Evolutionary conservation across 1,140 invertebrate genomes (phyloP), one percentile per base, ranked within the genome.

Genomic region (Rhagoletis zephyria): DNA sequence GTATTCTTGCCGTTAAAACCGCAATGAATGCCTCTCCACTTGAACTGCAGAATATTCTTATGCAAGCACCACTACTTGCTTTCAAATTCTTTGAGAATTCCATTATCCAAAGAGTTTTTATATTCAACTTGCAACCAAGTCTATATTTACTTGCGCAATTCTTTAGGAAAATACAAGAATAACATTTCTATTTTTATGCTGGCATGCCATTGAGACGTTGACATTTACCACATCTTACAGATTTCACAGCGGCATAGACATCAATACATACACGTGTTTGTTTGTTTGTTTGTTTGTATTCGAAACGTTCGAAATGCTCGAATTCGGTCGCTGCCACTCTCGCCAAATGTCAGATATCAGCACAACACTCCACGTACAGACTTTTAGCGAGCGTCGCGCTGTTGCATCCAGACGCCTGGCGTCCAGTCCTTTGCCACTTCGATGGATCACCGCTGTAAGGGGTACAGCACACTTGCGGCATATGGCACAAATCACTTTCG

Each of bases 151-250:
- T 4, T 63, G 12, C 61, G 12, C 9, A 63, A 63, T 63, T 63
- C 61, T 2, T 4, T 4, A 63, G 61, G 16, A 14, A 63, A 63
- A 4, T 63, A 14, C n/a, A 63, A 63, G 16, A 16, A 14, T 14
- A 14, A 14, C 12, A 63, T 14, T 63, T n/a, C 61, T 81, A 81
- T 81, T 81, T 81, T 81, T 81, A 56, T 56, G n/a, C n/a, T 51
- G 48, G 74, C 7, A 59, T 81, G 74, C 74, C 74, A 81, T 81
- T 81, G 74, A 81, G 74, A 81, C 48, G 74, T 81, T 81, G 74
- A 81, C 74, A 81, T 81, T 81, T 81, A 81, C 48, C 74, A 81
- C 74, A 81, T 19, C 74, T 81, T 56, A 51, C 5, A 10, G 7
- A 48, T 30, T 16, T 4, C 16, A 4, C n/a, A 4, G 61, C 12